Percentiles rank a stretch among this genome's conserved stretches.
Evolutionary conservation across 2,888 invertebrate species (phyloP).

Genomic region (Ophion ventricosus): DNA sequence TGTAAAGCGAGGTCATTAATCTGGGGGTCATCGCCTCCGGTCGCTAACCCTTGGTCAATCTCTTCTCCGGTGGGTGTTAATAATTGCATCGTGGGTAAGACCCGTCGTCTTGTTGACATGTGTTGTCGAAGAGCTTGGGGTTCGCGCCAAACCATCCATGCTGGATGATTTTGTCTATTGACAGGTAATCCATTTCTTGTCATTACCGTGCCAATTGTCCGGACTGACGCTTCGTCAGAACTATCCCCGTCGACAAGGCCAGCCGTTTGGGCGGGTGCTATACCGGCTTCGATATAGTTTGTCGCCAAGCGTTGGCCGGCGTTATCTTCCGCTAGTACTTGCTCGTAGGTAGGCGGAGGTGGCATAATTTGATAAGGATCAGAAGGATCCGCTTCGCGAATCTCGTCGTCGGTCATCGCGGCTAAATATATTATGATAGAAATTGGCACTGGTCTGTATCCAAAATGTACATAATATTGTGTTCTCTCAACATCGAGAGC

Average conservation of each 20-base stretch:
- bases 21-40: too few species aligned
- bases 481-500: conserved; percentile 18
- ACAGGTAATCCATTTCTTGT: conserved; percentile 20
- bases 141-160: conserved; percentile 33
- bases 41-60: too few species aligned
- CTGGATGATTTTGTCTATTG: conserved; percentile 13
- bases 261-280: conserved; percentile 21
- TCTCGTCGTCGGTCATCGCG: conserved; percentile 20
- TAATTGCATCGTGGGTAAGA: too few species aligned
- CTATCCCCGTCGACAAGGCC: conserved; percentile 25
- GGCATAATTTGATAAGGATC: conserved; percentile 19
- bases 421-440: conserved; percentile 32
- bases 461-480: conserved; percentile 1
- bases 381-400: conserved; percentile 1
- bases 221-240: neutral
- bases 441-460: neutral
- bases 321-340: conserved; percentile 12
- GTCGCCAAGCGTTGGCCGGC: neutral
- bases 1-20: too few species aligned
- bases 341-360: conserved; percentile 24
- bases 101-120: neutral
- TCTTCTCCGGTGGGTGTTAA: too few species aligned
- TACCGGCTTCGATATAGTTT: conserved; percentile 20
- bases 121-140: conserved; percentile 31
- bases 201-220: conserved; percentile 13